Base-by-base conservation (phyloP, 2,113 vertebrate species). In the Pagrus major region DNA sequence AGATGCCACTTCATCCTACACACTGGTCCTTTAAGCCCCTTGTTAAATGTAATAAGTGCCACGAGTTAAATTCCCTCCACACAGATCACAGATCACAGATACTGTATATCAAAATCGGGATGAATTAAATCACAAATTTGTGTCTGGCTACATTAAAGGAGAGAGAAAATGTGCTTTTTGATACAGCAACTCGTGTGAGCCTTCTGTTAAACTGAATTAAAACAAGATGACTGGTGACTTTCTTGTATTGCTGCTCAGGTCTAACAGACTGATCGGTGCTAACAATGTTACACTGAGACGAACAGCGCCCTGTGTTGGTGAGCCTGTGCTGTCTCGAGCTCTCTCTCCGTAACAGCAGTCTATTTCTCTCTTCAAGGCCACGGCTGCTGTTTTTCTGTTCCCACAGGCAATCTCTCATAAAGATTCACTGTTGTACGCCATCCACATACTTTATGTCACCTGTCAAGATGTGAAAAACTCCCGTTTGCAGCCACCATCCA, bases 391-490 rank as follows among this genome's bases (percentile, higher is more conserved):
- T 78, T 70, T 79, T 78, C 51, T 70, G 49, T n/a, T 66, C 54
- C 58, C 76, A 72, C 65, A 69, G 60, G 51, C 56, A 80, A 73
- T 83, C 58, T 80, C 31, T 78, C 39, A 18, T 60, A 69, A 54
- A 76, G 80, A 90, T 81, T 74, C 67, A 58, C 71, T 6, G 18
- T 49, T 31, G 33, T 29, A 35, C 5, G 20, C 67, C 71, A 8
- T 84, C 68, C 76, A 77, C 87, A 49, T 83, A 59, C 59, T 86
- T 82, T 74, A 86, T 73, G 80, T 81, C 60, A 59, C 73, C 82
- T 86, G 82, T 89, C 85, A 76, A 33, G 63, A 83, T 7, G 64
- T 83, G 66, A 89, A 86, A 86, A 89, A 78, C 61, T 69, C 49
- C 41, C 42, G 60, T 78, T 20, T 68, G 56, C 16, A 1, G 47